Percentiles rank a stretch among this genome's conserved stretches.
Evolutionary conservation across 2,888 invertebrate species (phyloP).

Genomic region (Idaea dimidiata): DNA sequence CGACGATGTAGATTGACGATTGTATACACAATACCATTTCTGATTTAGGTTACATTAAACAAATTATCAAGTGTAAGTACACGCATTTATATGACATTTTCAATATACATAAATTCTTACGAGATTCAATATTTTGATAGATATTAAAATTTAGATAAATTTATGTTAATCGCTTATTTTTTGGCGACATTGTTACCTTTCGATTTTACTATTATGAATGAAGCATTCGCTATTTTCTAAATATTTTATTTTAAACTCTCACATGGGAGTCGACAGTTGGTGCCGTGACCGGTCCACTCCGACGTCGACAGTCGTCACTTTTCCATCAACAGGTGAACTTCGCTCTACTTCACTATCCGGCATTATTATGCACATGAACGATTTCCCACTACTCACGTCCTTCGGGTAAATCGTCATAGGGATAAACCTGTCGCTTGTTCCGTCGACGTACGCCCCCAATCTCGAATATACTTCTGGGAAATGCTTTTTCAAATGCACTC

Average conservation of each 20-base stretch:
- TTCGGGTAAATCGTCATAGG: slow-evolving; percentile 94
- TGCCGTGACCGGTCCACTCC: slow-evolving; percentile 77
- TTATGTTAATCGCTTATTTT: slow-evolving; percentile 2
- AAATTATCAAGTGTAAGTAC: not conserved
- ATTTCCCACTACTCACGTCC: slow-evolving; percentile 89
- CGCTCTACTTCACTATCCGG: slow-evolving; percentile 87
- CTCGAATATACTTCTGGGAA: slow-evolving; percentile 93
- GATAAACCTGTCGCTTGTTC: slow-evolving; percentile 87
- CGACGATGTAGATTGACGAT: not conserved
- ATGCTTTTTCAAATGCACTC: slow-evolving; percentile 90
- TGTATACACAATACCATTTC: not conserved
- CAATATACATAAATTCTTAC: not conserved
- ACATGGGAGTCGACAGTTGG: slow-evolving; percentile 77
- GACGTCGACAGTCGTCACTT: slow-evolving; percentile 83
- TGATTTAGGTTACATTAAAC: slow-evolving; percentile 10
- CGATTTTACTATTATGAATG: not conserved
- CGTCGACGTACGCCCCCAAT: slow-evolving; percentile 90
- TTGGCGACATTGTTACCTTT: not conserved
- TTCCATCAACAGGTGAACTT: slow-evolving; percentile 80
- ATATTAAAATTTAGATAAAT: slow-evolving; percentile 4
- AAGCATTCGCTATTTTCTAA: not conserved
- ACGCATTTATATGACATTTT: not conserved
- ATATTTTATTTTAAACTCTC: slow-evolving; percentile 22
- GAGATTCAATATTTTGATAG: slow-evolving; percentile 1
- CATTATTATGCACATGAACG: slow-evolving; percentile 95